Base-by-base conservation (phyloP, 2,797 vertebrate species). In the Danio choprae region DNA sequence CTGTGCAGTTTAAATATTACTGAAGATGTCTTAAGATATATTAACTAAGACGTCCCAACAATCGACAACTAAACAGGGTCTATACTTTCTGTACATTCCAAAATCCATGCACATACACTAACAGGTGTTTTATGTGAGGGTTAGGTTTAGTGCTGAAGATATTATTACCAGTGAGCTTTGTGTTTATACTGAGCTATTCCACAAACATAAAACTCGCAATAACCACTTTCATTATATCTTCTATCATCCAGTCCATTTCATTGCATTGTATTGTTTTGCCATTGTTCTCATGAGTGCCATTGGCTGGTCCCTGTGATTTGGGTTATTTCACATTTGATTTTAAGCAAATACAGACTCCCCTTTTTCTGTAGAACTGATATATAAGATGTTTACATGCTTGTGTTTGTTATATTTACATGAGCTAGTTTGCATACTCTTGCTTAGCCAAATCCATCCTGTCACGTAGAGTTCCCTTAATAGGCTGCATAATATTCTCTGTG, bases 381-480 rank as follows among this genome's bases (percentile, higher is more conserved):
- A 53, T 53, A 40, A 7, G 16, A 18, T 53, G 4, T 70, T 40
- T 53, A 50, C 53, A 36, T 41, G 68, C 48, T 41, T 41, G 36
- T 41, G 29, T 38, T 46, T 38, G 46, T 9, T 20, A 4, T 50
- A 40, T 73, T 12, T 64, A 9, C n/a, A 10, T 29, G 46, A 29
- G 29, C 50, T 38, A 64, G 60, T 74, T 44, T 65, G 59, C 51
- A 58, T 43, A 55, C 44, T 53, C 29, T 55, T 77, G 40, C 50
- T 64, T 67, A 22, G 20, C 20, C 7, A 65, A 38, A 16, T 41
- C 53, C 12, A 41, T 62, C 15, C 36, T 77, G 60, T 58, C 51
- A 72, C 41, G 69, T 44, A 72, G 51, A 72, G 53, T 72, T 72
- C 51, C 41, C 70, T 44, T 75, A 40, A 63, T 51, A 51, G 46